These are phyloP conservation scores for Elaphurus davidianus DNA, from an alignment of 2,113 vertebrate genomes.

Conservation along the genomic window DNA sequence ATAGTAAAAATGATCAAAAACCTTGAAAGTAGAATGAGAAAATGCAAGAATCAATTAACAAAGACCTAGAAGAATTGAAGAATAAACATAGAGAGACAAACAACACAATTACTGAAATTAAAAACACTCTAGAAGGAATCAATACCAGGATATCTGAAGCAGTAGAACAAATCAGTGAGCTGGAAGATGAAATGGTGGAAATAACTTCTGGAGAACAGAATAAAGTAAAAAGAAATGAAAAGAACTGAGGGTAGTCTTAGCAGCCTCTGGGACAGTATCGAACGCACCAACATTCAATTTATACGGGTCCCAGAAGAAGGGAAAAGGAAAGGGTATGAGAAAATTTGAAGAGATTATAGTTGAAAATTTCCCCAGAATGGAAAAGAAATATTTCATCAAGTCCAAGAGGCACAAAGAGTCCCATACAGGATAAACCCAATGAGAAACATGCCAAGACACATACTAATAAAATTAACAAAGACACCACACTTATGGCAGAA, in stretches of 20 bases:
- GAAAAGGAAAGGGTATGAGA: neutral
- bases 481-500: too few relatives aligned
- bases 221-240: neutral
- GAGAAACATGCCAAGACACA: neutral
- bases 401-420: neutral
- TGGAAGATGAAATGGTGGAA: neutral
- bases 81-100: neutral
- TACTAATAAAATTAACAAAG: neutral
- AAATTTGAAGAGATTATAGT: neutral
- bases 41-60: neutral
- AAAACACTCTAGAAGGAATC: neutral
- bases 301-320: neutral
- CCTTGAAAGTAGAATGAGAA: neutral
- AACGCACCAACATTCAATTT: neutral
- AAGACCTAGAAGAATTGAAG: neutral
- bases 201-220: neutral
- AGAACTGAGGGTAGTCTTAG: neutral
- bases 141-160: neutral
- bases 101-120: neutral
- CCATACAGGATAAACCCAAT: neutral
- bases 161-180: neutral
- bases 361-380: neutral
- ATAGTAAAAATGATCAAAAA: neutral
- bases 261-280: neutral
- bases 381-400: neutral